Evolutionary conservation across 2,113 vertebrate species (phyloP).

Genomic region (Oreochromis aureus): DNA sequence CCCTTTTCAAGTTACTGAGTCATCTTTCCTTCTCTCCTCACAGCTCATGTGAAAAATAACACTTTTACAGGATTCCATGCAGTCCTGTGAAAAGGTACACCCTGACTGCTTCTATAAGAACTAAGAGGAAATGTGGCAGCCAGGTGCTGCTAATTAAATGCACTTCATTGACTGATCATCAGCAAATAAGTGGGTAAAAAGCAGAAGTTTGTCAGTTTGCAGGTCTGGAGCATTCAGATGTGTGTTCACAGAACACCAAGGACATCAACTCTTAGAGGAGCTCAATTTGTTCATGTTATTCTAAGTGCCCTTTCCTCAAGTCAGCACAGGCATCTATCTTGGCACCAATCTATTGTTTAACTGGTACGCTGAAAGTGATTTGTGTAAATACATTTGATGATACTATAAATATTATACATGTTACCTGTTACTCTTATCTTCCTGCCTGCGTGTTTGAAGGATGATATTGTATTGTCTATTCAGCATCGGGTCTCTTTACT

Average conservation of each 20-base stretch:
- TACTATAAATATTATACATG: neutral
- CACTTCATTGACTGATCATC: neutral
- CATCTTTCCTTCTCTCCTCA: neutral
- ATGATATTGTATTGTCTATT: neutral
- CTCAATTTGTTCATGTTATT: neutral
- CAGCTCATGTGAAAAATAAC: neutral
- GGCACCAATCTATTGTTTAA: neutral
- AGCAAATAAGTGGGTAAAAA: neutral
- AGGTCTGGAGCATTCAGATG: neutral
- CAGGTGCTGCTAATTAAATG: neutral
- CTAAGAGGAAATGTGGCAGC: neutral
- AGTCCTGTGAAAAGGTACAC: neutral
- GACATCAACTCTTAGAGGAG: neutral
- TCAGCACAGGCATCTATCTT: neutral
- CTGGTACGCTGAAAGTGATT: neutral
- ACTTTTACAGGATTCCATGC: neutral
- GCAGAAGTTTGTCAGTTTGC: neutral
- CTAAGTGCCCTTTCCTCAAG: neutral
- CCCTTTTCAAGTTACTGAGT: constrained; percentile 1
- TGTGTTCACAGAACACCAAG: neutral
- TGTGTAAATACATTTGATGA: neutral
- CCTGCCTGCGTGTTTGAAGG: neutral
- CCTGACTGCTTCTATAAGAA: neutral
- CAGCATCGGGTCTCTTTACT: neutral
- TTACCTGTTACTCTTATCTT: neutral